These are phyloP conservation scores for Ptychobarbus kaznakovi DNA, from an alignment of 2,797 vertebrate species.

Conservation along the genomic window DNA sequence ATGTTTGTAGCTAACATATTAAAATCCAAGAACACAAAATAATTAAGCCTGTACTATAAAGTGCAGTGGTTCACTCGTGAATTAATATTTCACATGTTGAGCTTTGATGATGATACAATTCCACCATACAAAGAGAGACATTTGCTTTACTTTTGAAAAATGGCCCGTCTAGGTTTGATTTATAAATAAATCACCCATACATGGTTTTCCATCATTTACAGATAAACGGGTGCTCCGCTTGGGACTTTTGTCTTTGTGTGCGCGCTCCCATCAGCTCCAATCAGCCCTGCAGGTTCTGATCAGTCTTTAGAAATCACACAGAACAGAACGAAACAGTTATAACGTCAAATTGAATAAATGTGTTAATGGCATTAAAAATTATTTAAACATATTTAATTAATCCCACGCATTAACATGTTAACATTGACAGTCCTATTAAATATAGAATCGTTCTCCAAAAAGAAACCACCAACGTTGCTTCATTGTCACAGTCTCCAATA, in stretches of 20 bases:
- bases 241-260: not conserved
- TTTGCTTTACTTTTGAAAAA: not conserved
- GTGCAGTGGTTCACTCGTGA: not conserved
- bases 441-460: not conserved
- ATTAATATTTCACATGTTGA: not conserved
- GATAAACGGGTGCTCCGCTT: not conserved
- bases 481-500: constrained; percentile 10
- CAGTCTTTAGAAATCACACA: constrained; percentile 20
- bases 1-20: not conserved
- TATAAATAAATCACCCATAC: constrained; percentile 11
- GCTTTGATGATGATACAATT: constrained; percentile 2
- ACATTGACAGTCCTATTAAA: not conserved
- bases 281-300: constrained; percentile 4
- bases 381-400: not conserved
- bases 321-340: constrained; percentile 2
- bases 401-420: not conserved
- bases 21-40: constrained; percentile 5
- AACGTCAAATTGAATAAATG: constrained; percentile 9
- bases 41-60: not conserved
- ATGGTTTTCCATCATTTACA: not conserved
- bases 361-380: not conserved
- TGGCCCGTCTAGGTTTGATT: not conserved
- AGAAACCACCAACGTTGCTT: not conserved
- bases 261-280: not conserved
- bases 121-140: not conserved